phyloP scores from a whole-genome alignment of 2,888 invertebrate species.

The Elegia similella region DNA sequence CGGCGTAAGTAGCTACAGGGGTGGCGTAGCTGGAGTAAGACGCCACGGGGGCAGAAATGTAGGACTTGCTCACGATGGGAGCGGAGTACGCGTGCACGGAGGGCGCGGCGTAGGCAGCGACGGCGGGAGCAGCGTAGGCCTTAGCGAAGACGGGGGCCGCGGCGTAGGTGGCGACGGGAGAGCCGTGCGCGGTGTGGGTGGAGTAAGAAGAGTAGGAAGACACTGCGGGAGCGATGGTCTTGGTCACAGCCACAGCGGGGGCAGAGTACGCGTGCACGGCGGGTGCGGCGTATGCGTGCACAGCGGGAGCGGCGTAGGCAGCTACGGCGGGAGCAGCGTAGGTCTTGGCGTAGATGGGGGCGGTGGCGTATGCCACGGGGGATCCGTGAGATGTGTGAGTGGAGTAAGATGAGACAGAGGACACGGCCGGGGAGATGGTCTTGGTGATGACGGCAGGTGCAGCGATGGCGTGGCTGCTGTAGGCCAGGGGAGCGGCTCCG shows the following conservation, averaged over 20 bases:
- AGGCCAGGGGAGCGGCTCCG: constrained; percentile 70
- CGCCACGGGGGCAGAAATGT: constrained; percentile 45
- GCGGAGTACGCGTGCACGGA: constrained; percentile 36
- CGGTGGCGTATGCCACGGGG: constrained; percentile 33
- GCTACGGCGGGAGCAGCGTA: constrained; percentile 60
- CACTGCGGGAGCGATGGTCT: constrained; percentile 45
- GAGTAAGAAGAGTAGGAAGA: constrained; percentile 54
- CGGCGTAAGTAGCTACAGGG: constrained; percentile 32
- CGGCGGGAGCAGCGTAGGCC: constrained; percentile 39
- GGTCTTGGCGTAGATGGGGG: constrained; percentile 55
- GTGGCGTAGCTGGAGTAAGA: constrained; percentile 45
- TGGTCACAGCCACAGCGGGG: constrained; percentile 33
- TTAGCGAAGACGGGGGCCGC: constrained; percentile 33
- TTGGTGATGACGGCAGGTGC: constrained; percentile 48
- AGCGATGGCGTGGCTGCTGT: constrained; percentile 64
- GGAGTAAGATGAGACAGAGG: constrained; percentile 49
- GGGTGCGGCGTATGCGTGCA: constrained; percentile 37
- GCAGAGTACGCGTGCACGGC: constrained; percentile 38
- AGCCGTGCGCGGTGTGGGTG: constrained; percentile 48
- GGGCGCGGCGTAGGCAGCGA: constrained; percentile 31
- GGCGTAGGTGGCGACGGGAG: constrained; percentile 34
- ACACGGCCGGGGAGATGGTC: constrained; percentile 9
- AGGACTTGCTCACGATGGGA: constrained; percentile 37
- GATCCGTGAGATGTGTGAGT: constrained; percentile 33
- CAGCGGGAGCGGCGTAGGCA: constrained; percentile 40